Percentiles rank a stretch among this genome's conserved stretches.
These are phyloP conservation scores for Holacanthus passer DNA, from an alignment of 2,113 vertebrate species.

Conservation along the genomic window DNA sequence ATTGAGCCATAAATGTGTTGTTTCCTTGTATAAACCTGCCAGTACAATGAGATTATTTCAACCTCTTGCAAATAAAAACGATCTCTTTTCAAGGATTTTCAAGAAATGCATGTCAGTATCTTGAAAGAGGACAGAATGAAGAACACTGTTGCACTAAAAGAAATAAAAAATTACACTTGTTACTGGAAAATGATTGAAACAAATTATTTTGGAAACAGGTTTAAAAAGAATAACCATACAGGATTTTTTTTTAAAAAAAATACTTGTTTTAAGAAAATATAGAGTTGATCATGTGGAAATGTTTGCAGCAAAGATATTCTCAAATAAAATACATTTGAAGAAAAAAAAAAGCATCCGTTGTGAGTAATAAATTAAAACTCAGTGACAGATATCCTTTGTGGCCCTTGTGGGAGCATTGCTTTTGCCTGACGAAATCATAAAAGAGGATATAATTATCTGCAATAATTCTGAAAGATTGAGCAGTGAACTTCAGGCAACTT, in stretches of 20 bases:
- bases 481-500: constrained; percentile 48
- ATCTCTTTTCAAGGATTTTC: not conserved
- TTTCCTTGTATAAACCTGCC: not conserved
- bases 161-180: not conserved
- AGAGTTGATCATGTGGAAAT: not conserved
- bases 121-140: not conserved
- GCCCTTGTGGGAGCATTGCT: constrained; percentile 7
- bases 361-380: constrained; percentile 16
- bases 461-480: constrained; percentile 42
- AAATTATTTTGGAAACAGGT: not conserved
- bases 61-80: not conserved
- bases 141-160: not conserved
- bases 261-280: not conserved
- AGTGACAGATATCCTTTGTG: constrained; percentile 16
- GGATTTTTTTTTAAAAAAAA: not conserved
- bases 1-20: not conserved
- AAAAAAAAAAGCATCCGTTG: constrained; percentile 9
- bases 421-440: constrained; percentile 20
- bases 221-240: not conserved
- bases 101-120: not conserved
- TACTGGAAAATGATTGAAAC: not conserved
- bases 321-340: not conserved
- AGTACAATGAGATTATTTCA: not conserved
- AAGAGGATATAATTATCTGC: constrained; percentile 27
- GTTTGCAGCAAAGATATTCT: not conserved